Evolutionary conservation across 53 echinoderm and acorn worm genomes (phyloP), one percentile per base, ranked within the genome.

Genomic region (Crossaster papposus): DNA sequence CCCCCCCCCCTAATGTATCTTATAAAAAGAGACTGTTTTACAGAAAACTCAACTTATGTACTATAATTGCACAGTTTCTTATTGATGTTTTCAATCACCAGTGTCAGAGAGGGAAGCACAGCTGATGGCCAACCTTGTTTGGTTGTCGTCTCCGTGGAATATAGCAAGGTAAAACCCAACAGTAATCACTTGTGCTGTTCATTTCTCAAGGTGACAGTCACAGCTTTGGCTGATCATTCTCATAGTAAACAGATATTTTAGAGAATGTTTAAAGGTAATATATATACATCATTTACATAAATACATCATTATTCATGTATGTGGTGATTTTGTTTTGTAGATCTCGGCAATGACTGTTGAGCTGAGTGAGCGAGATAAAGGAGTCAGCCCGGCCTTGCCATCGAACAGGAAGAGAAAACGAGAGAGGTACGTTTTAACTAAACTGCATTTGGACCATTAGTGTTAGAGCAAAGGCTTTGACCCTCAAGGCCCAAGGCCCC

Each of bases 381-480:
- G 77, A 8, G 53, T 44, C 62, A 87, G 87, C 36, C 87, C 87
- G 31, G 87, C 87, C 5, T 51, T 87, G 62, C 87, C 87, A 15
- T 58, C 63, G 24, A 72, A 38, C 32, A 76, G 92, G 54, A 95
- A 95, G 76, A 91, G 95, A 70, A 95, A 95, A 68, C 70, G 93
- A 79, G 95, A 95, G 71, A 87, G 90, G 95, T 95, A 73, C 87
- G 95, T 86, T 65, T 36, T 0, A 0, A 29, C 2, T 4, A 71
- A n/a, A 74, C 17, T 74, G 22, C 33, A 24, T 74, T 33, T 14
- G 14, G 33, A 32, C 0, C 14, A 4, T 74, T 34, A 32, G 34
- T 32, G 17, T 31, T 14, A 33, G 2, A 34, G 2, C 33, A 33
- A 35, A 7, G 13, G 28, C 74, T 18, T 18, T 28, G 2, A 55